phyloP scores from a whole-genome alignment of 35 echinoderm and acorn worm species.

The Nesometra sesokonis region DNA sequence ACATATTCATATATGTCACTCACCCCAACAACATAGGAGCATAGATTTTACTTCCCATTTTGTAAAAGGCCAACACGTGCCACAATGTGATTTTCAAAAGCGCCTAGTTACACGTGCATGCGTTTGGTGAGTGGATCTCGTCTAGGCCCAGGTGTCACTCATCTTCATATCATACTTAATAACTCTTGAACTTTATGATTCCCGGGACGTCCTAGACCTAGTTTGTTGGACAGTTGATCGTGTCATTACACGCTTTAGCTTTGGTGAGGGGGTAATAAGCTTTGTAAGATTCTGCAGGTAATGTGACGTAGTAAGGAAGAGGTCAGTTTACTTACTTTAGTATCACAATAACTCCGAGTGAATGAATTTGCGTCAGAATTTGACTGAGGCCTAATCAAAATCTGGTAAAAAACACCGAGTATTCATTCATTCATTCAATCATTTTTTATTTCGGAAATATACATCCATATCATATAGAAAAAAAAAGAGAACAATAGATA shows the following conservation, averaged over 20 bases:
- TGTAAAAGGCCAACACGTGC: background rate
- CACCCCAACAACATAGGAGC: background rate
- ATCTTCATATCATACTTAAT: background rate
- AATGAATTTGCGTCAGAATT: no score
- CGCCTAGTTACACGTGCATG: background rate
- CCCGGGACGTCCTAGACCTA: background rate
- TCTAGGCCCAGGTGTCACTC: background rate
- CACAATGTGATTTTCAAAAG: background rate
- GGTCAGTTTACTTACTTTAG: no score
- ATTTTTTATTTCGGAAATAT: no score
- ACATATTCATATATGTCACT: background rate
- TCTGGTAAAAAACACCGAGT: no score
- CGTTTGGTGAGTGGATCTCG: background rate
- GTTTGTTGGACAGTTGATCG: background rate
- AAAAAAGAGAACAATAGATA: no score
- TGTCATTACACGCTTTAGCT: background rate
- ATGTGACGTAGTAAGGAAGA: no score
- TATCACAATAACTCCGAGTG: no score
- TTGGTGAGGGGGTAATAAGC: background rate
- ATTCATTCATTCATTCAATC: no score
- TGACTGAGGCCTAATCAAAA: no score
- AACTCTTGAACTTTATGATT: background rate
- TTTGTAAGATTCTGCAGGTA: no score
- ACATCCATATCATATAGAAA: no score
- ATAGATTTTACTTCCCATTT: background rate